phyloP scores from a whole-genome alignment of 2,113 vertebrate species.

The Oreochromis aureus region DNA sequence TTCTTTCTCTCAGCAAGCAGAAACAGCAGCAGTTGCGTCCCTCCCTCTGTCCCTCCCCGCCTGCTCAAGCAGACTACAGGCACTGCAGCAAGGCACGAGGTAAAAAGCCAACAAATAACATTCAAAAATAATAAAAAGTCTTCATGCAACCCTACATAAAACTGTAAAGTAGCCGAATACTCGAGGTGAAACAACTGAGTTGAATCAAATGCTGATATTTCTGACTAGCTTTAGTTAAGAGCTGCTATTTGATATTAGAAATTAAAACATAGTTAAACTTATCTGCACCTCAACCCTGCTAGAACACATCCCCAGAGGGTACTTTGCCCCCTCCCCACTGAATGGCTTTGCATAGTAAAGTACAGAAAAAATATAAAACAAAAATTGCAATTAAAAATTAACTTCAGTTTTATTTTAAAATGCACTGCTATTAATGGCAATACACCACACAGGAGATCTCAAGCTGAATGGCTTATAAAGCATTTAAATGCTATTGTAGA shows the following conservation, averaged over 20 bases:
- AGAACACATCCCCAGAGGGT: not conserved
- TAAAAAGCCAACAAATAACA: not conserved
- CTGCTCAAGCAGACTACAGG: not conserved
- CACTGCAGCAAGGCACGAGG: not conserved
- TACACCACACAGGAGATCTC: not conserved
- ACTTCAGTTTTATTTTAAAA: not conserved
- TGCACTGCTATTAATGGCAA: not conserved
- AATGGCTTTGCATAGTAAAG: not conserved
- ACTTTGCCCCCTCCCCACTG: not conserved
- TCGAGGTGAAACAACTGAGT: not conserved
- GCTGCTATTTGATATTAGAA: not conserved
- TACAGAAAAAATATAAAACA: not conserved
- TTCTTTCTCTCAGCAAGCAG: conserved; percentile 8
- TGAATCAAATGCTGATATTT: not conserved
- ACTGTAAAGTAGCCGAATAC: not conserved
- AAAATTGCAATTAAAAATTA: not conserved
- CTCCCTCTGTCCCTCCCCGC: not conserved
- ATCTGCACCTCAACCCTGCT: not conserved
- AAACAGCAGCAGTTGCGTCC: conserved; percentile 26
- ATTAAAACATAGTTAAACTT: not conserved
- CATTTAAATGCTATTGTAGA: not conserved
- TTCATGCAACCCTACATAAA: not conserved
- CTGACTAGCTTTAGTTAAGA: not conserved
- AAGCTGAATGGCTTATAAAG: not conserved
- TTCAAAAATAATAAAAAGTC: not conserved